Base-by-base conservation (phyloP, 1,140 invertebrate genomes). In the Aphelinus certus region DNA sequence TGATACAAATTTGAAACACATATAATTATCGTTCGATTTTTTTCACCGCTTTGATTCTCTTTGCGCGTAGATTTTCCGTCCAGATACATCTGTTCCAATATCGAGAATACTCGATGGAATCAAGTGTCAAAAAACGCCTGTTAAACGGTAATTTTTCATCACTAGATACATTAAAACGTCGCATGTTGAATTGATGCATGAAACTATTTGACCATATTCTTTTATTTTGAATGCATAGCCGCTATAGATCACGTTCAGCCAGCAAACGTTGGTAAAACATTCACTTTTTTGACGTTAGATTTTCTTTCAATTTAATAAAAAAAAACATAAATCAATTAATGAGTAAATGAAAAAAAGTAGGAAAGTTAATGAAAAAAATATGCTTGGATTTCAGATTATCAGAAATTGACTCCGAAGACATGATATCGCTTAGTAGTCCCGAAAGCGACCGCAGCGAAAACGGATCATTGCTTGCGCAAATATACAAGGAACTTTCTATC, bases 401-500 rank as follows among this genome's bases (percentile, higher is more conserved):
- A 64, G 82, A 79, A 46, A 71, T 83, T 7, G 79, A 83, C 69
- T 77, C 64, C 3, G 80, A 82, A 42, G 83, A 81, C 45, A 78
- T 82, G 66, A 80, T 81, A 74, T 85, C 84, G 2, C 68, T 83
- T 26, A 79, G 84, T 71, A 85, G 81, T 71, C 80, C 83, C 2
- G 80, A 81, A 64, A 76, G 73, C 42, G 81, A 83, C 53, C 81
- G 78, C 62, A 78, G 73, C 60, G 79, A 83, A 47, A 80, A 82
- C 61, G 77, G 78, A 77, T 81, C 79, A 70, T 76, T 87, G 66
- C 81, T 88, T 68, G 83, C 82, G 73, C 81, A 86, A 75, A 84
- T 87, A 69, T 86, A 87, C 77, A 83, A 87, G 76, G 85, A 87
- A 77, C 81, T 88, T 77, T 84, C 86, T 70, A 85, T 85, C 62